phyloP scores from a whole-genome alignment of 2,888 invertebrate species.

The Meiosimyza decipiens region DNA sequence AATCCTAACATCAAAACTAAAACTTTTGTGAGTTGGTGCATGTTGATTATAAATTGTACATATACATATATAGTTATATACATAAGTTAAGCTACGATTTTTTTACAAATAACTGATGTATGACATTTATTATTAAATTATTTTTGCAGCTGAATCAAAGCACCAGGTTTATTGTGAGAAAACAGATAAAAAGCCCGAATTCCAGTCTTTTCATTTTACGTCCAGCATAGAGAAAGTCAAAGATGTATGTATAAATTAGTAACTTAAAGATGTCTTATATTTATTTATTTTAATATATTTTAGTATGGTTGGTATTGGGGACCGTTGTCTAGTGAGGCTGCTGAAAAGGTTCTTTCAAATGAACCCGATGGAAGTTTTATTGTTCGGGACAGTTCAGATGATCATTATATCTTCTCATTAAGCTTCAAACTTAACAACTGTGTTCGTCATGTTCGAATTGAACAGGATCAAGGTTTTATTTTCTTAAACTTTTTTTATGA shows the following conservation, averaged over 20 bases:
- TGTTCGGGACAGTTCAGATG: conserved; percentile 92
- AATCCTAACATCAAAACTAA: not conserved
- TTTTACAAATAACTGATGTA: not conserved
- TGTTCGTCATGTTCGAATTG: conserved; percentile 91
- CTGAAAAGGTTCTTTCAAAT: conserved; percentile 89
- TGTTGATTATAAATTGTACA: not conserved
- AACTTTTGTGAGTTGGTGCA: not conserved
- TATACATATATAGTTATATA: not conserved
- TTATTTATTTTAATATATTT: conserved; percentile 51
- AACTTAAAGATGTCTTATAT: not conserved
- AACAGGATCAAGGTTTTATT: conserved; percentile 89
- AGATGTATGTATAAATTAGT: conserved; percentile 76
- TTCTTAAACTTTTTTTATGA: conserved; percentile 26
- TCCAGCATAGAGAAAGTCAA: conserved; percentile 93
- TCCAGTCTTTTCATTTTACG: conserved; percentile 80
- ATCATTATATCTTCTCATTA: conserved; percentile 93
- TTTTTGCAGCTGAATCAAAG: conserved; percentile 50
- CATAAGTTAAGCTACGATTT: not conserved
- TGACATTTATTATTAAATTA: conserved; percentile 9
- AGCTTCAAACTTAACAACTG: conserved; percentile 92
- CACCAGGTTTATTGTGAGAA: conserved; percentile 37
- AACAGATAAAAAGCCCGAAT: conserved; percentile 57
- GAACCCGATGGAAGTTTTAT: conserved; percentile 95
- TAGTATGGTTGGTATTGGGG: conserved; percentile 98
- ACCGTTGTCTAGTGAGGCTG: conserved; percentile 89